Evolutionary conservation across 1,140 invertebrate genomes (phyloP).

Genomic region (Diachasmimorpha longicaudata): DNA sequence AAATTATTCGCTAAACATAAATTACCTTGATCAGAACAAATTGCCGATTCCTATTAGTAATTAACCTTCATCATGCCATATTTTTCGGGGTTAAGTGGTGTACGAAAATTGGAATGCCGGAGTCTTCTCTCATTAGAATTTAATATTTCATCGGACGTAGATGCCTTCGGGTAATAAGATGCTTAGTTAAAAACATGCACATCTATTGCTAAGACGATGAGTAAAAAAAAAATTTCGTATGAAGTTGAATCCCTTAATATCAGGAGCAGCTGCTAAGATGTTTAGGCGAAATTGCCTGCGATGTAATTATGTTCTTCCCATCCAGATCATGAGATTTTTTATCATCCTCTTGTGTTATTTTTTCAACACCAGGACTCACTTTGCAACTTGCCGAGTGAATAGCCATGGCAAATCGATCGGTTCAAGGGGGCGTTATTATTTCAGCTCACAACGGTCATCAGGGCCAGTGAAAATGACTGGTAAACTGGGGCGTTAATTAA

Average conservation of each 20-base stretch:
- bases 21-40: not conserved
- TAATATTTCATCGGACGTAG: not conserved
- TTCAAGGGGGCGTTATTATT: slow-evolving; percentile 10
- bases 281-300: slow-evolving; percentile 35
- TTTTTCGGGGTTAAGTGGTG: not conserved
- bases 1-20: not conserved
- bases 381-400: not conserved
- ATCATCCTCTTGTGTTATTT: slow-evolving; percentile 1
- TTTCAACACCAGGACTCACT: not conserved
- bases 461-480: not conserved
- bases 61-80: not conserved
- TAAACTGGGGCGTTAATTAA: slow-evolving; percentile 11
- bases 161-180: not conserved
- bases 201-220: not conserved
- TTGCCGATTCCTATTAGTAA: not conserved
- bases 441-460: not conserved
- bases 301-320: slow-evolving; percentile 27
- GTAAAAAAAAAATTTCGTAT: not conserved
- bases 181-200: not conserved
- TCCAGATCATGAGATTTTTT: not conserved
- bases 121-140: not conserved
- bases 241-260: slow-evolving; percentile 13
- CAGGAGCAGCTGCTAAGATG: slow-evolving; percentile 38
- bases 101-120: not conserved
- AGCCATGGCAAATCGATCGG: slow-evolving; percentile 15